A percentile compares a stretch with the other conserved stretches of the same genome.
Conservation (phyloP, 1,140 invertebrate species). For the Samia ricini region DNA sequence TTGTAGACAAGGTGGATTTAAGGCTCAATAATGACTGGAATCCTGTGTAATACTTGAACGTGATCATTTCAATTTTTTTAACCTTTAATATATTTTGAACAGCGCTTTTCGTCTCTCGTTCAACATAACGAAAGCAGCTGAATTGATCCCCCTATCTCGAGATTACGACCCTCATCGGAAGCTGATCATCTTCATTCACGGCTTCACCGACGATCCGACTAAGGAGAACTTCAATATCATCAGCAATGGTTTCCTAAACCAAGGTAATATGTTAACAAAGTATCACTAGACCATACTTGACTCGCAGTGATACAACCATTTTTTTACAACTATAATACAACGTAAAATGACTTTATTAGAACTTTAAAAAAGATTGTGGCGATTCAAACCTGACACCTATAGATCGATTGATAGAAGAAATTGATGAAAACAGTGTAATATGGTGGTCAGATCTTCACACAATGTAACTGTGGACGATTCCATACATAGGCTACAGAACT, state of each 20-base stretch:
- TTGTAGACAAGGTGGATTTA: not conserved
- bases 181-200: constrained; percentile 61
- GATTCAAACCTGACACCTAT: not conserved
- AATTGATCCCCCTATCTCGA: constrained; percentile 23
- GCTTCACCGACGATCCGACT: constrained; percentile 62
- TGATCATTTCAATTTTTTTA: too few relatives aligned
- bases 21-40: not conserved
- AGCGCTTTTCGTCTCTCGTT: not conserved
- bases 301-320: not conserved
- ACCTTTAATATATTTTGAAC: not conserved
- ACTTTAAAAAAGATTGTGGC: not conserved
- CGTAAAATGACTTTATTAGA: not conserved
- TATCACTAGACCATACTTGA: too few relatives aligned
- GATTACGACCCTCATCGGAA: constrained; percentile 32
- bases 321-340: not conserved
- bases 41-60: too few relatives aligned
- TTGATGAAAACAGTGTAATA: not conserved
- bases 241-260: constrained; percentile 41
- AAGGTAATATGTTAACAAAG: constrained; percentile 36
- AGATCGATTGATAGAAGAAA: not conserved
- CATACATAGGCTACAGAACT: not conserved
- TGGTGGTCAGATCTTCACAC: not conserved
- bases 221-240: constrained; percentile 46
- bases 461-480: not conserved
- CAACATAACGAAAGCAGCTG: constrained; percentile 39